phyloP scores from a whole-genome alignment of 2,113 vertebrate species.

The Natator depressus region DNA sequence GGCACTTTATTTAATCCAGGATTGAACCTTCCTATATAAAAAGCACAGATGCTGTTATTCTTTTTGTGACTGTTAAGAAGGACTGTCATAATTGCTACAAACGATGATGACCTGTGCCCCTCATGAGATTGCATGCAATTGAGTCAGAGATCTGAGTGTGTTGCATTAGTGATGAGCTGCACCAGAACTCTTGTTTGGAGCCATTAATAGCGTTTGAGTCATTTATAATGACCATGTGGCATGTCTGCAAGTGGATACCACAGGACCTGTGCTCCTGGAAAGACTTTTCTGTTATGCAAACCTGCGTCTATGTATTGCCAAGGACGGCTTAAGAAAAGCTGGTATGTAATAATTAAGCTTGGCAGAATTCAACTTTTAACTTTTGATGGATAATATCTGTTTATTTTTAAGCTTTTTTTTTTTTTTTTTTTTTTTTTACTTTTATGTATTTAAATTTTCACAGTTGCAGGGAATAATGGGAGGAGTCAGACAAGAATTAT shows the following conservation, averaged over 20 bases:
- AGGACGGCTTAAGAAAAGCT: neutral
- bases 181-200: constrained; percentile 26
- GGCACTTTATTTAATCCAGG: neutral
- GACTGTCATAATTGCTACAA: neutral
- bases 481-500: neutral
- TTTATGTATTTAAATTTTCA: neutral
- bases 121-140: neutral
- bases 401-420: neutral
- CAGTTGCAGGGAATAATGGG: neutral
- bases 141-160: constrained; percentile 12
- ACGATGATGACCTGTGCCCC: neutral
- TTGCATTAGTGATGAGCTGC: neutral
- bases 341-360: neutral
- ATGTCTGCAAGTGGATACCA: constrained; percentile 1
- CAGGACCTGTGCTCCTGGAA: neutral
- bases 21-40: neutral
- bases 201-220: constrained; percentile 38
- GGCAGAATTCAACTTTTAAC: neutral
- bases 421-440: neutral
- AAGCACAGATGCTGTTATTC: neutral
- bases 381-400: neutral
- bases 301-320: neutral
- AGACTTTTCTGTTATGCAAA: neutral
- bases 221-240: constrained; percentile 17
- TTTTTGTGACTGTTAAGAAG: neutral